These are phyloP conservation scores for Calycopis cecrops DNA, from an alignment of 1,140 invertebrate genomes.

Conservation along the genomic window DNA sequence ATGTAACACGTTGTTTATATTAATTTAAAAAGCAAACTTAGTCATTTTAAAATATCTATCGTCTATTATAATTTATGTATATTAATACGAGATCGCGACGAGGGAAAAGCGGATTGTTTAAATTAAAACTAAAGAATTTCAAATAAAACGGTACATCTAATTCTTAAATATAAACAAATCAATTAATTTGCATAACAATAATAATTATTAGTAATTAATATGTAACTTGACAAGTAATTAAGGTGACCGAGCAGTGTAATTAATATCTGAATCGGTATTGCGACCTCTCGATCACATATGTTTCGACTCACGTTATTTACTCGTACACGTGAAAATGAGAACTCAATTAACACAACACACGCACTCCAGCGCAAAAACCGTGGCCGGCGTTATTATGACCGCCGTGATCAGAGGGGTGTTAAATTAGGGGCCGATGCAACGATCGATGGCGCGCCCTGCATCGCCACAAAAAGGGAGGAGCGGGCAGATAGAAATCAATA, in stretches of 20 bases:
- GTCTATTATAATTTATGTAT: background rate
- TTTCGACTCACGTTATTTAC: constrained; percentile 29
- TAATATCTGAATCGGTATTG: constrained; percentile 15
- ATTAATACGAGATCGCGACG: constrained; percentile 1
- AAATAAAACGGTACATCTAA: no score
- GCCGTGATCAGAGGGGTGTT: constrained; percentile 40
- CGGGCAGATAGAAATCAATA: constrained; percentile 75
- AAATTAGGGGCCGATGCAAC: constrained; percentile 62
- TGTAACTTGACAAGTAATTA: constrained; percentile 1
- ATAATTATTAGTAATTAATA: background rate
- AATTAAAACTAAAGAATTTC: no score
- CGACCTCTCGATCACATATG: constrained; percentile 15
- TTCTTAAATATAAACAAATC: no score
- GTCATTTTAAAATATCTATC: no score
- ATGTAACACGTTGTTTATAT: no score
- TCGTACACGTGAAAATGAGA: constrained; percentile 42
- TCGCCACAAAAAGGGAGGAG: constrained; percentile 67
- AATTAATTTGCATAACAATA: background rate
- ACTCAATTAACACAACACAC: constrained; percentile 42
- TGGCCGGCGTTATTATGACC: constrained; percentile 27
- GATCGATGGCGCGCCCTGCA: constrained; percentile 69
- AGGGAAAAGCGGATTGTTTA: background rate
- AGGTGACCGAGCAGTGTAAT: background rate
- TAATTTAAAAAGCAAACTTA: no score
- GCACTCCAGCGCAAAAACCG: constrained; percentile 41